Evolutionary conservation across 1,140 invertebrate genomes (phyloP).

Genomic region (Zaprionus camerounensis): DNA sequence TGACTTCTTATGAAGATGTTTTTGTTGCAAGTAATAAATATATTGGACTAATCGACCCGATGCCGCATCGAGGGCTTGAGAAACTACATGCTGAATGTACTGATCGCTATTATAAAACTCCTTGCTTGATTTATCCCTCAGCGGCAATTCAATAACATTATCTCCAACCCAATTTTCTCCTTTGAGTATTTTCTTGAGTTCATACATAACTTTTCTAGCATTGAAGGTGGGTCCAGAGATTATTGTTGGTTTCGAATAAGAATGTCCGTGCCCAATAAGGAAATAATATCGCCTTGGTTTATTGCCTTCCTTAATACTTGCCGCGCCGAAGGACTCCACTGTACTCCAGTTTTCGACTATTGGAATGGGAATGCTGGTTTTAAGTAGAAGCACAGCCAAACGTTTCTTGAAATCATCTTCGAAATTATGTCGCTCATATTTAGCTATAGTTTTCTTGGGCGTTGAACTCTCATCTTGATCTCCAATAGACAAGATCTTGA

Average conservation of each 20-base stretch:
- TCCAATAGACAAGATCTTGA: not conserved
- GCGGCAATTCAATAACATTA: not conserved
- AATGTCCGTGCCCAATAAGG: not conserved
- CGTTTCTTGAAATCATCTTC: not conserved
- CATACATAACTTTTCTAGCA: not conserved
- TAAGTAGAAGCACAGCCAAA: not conserved
- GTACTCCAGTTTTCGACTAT: not conserved
- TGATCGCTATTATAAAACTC: not conserved
- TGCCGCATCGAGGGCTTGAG: not conserved
- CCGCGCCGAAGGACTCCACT: not conserved
- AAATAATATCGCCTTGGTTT: constrained; percentile 21
- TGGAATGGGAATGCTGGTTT: not conserved
- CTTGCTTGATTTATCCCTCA: not conserved
- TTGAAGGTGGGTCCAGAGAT: not conserved
- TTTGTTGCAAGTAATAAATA: constrained; percentile 13
- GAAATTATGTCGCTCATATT: not conserved
- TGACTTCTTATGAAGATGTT: constrained; percentile 1
- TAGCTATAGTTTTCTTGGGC: not conserved
- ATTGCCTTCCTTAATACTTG: not conserved
- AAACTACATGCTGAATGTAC: constrained; percentile 21
- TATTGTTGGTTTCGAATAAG: not conserved
- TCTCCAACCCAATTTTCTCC: constrained; percentile 22
- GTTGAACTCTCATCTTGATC: not conserved
- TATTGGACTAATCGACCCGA: not conserved
- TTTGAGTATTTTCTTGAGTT: not conserved